These are phyloP conservation scores for Pica pica DNA, from an alignment of 2,113 vertebrate species.

Conservation along the genomic window DNA sequence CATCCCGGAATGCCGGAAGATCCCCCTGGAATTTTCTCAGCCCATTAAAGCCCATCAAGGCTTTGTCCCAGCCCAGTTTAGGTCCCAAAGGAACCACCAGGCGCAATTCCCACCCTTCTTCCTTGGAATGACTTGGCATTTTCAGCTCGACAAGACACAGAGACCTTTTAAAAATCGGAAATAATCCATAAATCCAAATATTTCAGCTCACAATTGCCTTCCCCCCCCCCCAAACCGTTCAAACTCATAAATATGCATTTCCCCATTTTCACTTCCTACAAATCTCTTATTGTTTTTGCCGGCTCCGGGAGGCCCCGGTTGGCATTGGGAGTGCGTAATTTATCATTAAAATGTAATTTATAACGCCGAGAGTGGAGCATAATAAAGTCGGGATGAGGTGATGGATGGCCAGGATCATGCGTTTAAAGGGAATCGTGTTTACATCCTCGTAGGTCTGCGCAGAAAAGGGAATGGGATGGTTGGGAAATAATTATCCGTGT, in stretches of 20 bases:
- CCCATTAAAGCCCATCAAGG: background rate
- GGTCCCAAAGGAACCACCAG: background rate
- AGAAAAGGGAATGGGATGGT: background rate
- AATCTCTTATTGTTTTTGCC: slow-evolving; percentile 58
- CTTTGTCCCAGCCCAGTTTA: background rate
- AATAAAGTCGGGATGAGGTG: slow-evolving; percentile 34
- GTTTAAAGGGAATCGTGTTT: slow-evolving; percentile 26
- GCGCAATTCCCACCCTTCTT: background rate
- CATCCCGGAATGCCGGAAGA: fast-evolving
- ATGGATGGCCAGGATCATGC: slow-evolving; percentile 18
- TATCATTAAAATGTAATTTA: slow-evolving; percentile 66
- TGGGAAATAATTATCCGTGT: background rate
- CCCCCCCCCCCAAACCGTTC: background rate
- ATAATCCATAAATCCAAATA: slow-evolving; percentile 35
- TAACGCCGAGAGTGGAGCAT: slow-evolving; percentile 23
- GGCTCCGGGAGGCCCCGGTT: background rate
- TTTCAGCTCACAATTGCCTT: slow-evolving; percentile 27
- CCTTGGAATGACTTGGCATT: background rate
- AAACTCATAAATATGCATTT: slow-evolving; percentile 63
- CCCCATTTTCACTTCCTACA: slow-evolving; percentile 6
- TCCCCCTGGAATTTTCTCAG: background rate
- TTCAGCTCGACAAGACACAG: background rate
- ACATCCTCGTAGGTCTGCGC: background rate
- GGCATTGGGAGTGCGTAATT: slow-evolving; percentile 37
- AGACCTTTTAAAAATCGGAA: background rate